Evolutionary conservation across 2,113 vertebrate genomes (phyloP).

Genomic region (Dromaius novaehollandiae): DNA sequence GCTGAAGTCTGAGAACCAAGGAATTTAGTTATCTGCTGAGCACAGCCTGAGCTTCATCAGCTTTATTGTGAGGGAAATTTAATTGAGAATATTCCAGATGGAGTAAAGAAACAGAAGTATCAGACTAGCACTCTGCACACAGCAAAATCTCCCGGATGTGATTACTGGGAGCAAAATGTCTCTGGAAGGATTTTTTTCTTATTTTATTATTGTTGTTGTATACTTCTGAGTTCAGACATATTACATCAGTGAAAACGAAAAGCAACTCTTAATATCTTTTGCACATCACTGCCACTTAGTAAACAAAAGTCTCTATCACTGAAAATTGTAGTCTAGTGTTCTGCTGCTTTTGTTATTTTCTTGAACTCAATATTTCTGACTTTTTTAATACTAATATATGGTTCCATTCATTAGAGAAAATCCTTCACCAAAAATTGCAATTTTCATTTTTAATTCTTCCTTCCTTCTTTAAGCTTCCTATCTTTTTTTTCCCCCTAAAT

Average conservation of each 20-base stretch:
- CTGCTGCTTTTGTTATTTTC: neutral
- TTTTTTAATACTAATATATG: neutral
- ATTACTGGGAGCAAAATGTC: neutral
- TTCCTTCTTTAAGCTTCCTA: neutral
- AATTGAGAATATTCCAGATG: neutral
- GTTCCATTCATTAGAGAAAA: neutral
- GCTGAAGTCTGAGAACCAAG: neutral
- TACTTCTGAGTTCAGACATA: neutral
- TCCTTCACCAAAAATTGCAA: neutral
- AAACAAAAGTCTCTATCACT: neutral
- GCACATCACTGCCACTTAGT: neutral
- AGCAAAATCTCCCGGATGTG: neutral
- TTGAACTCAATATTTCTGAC: neutral
- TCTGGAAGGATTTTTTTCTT: neutral
- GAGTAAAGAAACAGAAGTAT: neutral
- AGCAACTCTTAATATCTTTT: accelerated
- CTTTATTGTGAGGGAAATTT: neutral
- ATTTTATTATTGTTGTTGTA: neutral
- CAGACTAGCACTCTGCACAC: neutral
- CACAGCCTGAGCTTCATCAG: neutral
- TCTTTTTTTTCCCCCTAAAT: neutral
- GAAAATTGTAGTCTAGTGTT: neutral
- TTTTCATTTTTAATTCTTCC: too few species aligned
- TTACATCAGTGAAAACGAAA: neutral
- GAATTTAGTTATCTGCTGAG: neutral